phyloP scores from a whole-genome alignment of 2,888 invertebrate genomes.

The Stenichneumon culpator region DNA sequence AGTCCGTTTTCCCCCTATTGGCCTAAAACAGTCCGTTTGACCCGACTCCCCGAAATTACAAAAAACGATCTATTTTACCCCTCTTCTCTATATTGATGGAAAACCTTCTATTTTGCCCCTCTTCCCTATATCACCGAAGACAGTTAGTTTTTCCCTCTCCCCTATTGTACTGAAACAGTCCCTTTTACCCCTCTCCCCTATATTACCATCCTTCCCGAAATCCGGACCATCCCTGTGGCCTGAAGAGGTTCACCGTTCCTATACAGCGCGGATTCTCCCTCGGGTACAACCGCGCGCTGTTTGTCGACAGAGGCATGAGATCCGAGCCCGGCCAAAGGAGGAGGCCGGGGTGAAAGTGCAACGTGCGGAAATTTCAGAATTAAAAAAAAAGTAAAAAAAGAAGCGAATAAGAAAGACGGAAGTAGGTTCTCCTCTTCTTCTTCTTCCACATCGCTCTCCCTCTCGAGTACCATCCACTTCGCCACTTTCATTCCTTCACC shows the following conservation, averaged over 20 bases:
- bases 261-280: slow-evolving; percentile 1
- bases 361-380: slow-evolving; percentile 57
- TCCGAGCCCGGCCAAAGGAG: slow-evolving; percentile 22
- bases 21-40: too few species aligned
- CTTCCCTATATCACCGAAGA: neutral
- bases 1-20: too few species aligned
- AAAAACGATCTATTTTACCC: too few species aligned
- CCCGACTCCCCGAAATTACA: too few species aligned
- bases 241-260: neutral
- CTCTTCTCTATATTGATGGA: too few species aligned
- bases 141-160: too few species aligned
- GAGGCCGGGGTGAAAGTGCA: slow-evolving; percentile 52
- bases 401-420: slow-evolving; percentile 45
- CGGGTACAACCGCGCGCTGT: slow-evolving; percentile 29
- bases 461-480: slow-evolving; percentile 53
- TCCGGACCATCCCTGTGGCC: neutral
- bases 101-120: too few species aligned
- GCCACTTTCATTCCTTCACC: slow-evolving; percentile 58
- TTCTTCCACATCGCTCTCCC: slow-evolving; percentile 27
- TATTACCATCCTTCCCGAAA: neutral
- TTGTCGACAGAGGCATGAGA: slow-evolving; percentile 52
- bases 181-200: neutral
- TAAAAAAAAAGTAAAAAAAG: slow-evolving; percentile 28
- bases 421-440: slow-evolving; percentile 12
- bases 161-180: neutral